A percentile compares a stretch with the other conserved stretches of the same genome.
phyloP scores from a whole-genome alignment of 2,888 invertebrate genomes.

The Phortica magna region DNA sequence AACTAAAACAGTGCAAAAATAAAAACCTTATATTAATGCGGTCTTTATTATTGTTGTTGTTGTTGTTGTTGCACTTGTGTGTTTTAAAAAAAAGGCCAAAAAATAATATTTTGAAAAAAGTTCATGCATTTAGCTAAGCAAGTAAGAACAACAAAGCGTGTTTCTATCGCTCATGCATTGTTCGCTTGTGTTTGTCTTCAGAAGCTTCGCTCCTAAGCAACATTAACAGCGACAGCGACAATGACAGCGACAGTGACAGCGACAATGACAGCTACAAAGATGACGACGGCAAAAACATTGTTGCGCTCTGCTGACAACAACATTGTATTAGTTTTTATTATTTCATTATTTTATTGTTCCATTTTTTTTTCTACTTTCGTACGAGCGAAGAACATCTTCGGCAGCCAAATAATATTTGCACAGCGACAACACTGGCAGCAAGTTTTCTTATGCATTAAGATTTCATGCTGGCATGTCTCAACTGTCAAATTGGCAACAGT shows the following conservation, averaged over 20 bases:
- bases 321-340: constrained; percentile 1
- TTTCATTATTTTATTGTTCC: not conserved
- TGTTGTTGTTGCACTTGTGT: not conserved
- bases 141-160: not conserved
- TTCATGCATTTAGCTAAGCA: not conserved
- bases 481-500: too few relatives aligned
- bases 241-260: not conserved
- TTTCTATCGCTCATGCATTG: not conserved
- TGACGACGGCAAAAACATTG: not conserved
- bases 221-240: not conserved
- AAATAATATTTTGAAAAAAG: too few relatives aligned
- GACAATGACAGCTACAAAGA: not conserved
- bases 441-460: too few relatives aligned
- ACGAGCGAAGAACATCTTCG: not conserved
- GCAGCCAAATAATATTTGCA: not conserved
- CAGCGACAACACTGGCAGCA: too few relatives aligned
- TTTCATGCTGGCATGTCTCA: too few relatives aligned
- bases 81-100: not conserved
- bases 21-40: too few relatives aligned
- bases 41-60: too few relatives aligned
- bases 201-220: not conserved
- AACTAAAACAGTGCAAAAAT: too few relatives aligned
- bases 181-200: not conserved
- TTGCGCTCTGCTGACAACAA: not conserved
- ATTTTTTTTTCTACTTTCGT: not conserved